phyloP scores from a whole-genome alignment of 2,888 invertebrate genomes.

The Catocala fraxini region DNA sequence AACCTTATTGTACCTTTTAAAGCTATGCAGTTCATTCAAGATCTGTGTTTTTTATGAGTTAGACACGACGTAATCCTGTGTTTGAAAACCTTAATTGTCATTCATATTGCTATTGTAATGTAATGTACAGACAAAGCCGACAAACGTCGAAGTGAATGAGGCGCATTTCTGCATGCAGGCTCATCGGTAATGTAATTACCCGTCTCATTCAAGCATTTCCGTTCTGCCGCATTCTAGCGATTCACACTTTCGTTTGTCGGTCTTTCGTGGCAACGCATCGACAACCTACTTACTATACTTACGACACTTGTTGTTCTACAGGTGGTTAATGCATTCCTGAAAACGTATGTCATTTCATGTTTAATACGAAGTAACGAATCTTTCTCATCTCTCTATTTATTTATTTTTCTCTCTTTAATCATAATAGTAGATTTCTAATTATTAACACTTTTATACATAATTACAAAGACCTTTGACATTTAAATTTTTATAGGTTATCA shows the following conservation, averaged over 20 bases:
- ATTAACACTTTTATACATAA: too few relatives aligned
- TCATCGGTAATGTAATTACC: slow-evolving; percentile 26
- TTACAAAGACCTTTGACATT: too few relatives aligned
- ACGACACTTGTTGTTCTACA: neutral
- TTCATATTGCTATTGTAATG: slow-evolving; percentile 26
- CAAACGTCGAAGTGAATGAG: slow-evolving; percentile 22
- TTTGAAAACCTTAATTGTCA: slow-evolving; percentile 26
- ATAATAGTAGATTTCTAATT: too few relatives aligned
- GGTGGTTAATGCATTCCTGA: too few relatives aligned
- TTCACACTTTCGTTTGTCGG: slow-evolving; percentile 36
- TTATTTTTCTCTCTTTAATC: too few relatives aligned
- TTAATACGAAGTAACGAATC: too few relatives aligned
- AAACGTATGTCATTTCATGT: too few relatives aligned
- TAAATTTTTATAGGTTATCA: too few relatives aligned
- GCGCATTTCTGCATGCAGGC: slow-evolving; percentile 28
- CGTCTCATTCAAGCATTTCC: slow-evolving; percentile 30
- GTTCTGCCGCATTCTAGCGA: slow-evolving; percentile 29
- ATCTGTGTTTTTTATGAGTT: slow-evolving; percentile 24
- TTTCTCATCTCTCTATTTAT: too few relatives aligned
- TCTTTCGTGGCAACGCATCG: slow-evolving; percentile 23
- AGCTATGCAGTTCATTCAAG: slow-evolving; percentile 17
- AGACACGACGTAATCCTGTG: slow-evolving; percentile 13
- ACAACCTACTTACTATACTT: slow-evolving; percentile 10
- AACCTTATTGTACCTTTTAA: neutral
- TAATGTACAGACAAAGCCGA: slow-evolving; percentile 24